Evolutionary conservation across 2,797 vertebrate species (phyloP), one percentile per base, ranked within the genome.

Genomic region (Liparis tanakae): DNA sequence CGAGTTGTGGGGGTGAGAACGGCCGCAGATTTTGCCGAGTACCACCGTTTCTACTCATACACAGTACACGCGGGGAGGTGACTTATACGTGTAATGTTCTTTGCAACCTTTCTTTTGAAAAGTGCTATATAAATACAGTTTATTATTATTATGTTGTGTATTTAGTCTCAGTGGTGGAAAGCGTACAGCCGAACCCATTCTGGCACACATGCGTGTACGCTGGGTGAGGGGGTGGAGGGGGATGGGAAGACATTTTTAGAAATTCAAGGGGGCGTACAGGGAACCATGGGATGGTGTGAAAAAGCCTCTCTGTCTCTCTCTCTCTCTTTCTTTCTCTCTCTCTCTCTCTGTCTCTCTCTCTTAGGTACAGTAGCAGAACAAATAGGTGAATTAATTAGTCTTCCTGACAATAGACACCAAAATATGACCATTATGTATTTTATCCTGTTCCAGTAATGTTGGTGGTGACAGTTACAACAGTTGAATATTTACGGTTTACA

Each of bases 171-270:
- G 65, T 68, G 72, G 71, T 77, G 74, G 81, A 77, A 78, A 83
- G n/a, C 59, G 78, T 44, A 78, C 48, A 79, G 74, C 61, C 75
- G 79, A 88, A 80, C 67, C 76, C 68, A 75, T 81, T 85, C 76
- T 86, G 82, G 77, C 82, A 87, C 59, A 68, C 72, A 79, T 58
- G 69, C 80, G 70, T 81, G 85, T 76, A 79, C 51, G 10, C 74
- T 76, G 79, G 67, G 60, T 15, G 57, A 56, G 25, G 46, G 82
- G 78, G 65, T 63, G 83, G 67, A 9, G 56, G 50, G 69, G 74
- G 66, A 83, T 79, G 85, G 41, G 14, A 70, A 87, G 85, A 64
- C 83, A 91, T 92, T 92, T 94, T 92, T 94, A 93, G 93, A 92
- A 85, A 90, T 73, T 88, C 79, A 87, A 30, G 91, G 82, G 88